phyloP scores from a whole-genome alignment of 1,140 invertebrate species.

The Bombus huntii region DNA sequence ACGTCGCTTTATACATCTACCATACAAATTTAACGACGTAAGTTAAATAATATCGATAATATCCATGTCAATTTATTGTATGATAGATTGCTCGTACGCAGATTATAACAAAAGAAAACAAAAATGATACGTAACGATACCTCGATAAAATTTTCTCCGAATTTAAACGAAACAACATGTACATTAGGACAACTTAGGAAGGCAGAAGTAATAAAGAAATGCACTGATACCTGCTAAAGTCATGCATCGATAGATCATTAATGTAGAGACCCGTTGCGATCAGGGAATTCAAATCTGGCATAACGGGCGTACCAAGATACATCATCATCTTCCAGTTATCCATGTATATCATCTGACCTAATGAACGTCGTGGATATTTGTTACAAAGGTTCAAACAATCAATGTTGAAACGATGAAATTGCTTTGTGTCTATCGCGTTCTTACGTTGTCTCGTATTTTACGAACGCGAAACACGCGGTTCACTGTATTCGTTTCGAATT shows the following conservation, averaged over 20 bases:
- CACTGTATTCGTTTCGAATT: no score
- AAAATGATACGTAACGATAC: no score
- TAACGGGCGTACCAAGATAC: constrained; percentile 97
- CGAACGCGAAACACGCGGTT: neutral
- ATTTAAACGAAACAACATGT: no score
- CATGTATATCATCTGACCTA: constrained; percentile 99
- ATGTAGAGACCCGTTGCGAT: constrained; percentile 96
- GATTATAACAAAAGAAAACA: neutral
- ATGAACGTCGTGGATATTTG: constrained; percentile 52
- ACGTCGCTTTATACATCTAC: no score
- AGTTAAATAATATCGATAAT: no score
- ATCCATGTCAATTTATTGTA: no score
- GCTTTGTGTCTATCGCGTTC: neutral
- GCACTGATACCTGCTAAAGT: constrained; percentile 92
- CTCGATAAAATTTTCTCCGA: no score
- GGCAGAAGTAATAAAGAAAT: neutral
- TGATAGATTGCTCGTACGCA: no score
- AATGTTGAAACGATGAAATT: neutral
- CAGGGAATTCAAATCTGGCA: constrained; percentile 95
- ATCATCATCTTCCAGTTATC: constrained; percentile 98
- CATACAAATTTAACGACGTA: no score
- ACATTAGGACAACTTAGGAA: no score
- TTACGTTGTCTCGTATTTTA: neutral
- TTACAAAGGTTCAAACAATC: neutral
- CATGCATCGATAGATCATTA: constrained; percentile 98